Evolutionary conservation across 1,140 invertebrate genomes (phyloP).

Genomic region (Berghia stephanieae): DNA sequence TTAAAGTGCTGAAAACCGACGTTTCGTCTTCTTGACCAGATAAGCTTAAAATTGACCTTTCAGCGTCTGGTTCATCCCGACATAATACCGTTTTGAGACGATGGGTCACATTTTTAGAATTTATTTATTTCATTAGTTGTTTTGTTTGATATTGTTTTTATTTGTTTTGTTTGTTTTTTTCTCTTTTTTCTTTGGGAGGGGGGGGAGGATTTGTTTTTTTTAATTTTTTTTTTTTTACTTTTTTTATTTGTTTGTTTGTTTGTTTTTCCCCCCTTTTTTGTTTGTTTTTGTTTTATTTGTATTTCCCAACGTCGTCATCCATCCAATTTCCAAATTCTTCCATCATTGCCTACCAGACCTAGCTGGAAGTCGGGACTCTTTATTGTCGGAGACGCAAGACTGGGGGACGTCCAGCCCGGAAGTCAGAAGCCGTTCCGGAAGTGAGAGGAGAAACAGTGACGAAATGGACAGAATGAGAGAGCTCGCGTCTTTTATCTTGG

Average conservation of each 20-base stretch:
- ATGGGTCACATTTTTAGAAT: too few relatives aligned
- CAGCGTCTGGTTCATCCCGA: too few relatives aligned
- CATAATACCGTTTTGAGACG: too few relatives aligned
- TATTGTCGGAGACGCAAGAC: background rate
- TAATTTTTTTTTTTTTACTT: background rate
- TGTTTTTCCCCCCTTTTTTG: background rate
- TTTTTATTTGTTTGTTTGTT: background rate
- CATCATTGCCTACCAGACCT: background rate
- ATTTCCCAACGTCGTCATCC: background rate
- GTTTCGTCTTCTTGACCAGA: too few relatives aligned
- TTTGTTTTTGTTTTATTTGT: background rate
- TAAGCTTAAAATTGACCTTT: too few relatives aligned
- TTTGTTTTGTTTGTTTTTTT: too few relatives aligned
- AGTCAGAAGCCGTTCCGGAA: background rate
- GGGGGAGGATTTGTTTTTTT: background rate
- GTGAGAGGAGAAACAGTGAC: background rate
- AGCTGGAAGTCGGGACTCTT: background rate
- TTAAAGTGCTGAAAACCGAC: too few relatives aligned
- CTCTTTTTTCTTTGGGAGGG: too few relatives aligned
- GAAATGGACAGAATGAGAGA: slow-evolving; percentile 34
- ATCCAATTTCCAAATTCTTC: background rate
- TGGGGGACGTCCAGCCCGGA: background rate
- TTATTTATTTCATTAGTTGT: background rate
- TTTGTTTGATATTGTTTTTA: too few relatives aligned
- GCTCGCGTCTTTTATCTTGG: slow-evolving; percentile 33